phyloP scores from a whole-genome alignment of 2,797 vertebrate genomes.

The Sardinella longiceps region DNA sequence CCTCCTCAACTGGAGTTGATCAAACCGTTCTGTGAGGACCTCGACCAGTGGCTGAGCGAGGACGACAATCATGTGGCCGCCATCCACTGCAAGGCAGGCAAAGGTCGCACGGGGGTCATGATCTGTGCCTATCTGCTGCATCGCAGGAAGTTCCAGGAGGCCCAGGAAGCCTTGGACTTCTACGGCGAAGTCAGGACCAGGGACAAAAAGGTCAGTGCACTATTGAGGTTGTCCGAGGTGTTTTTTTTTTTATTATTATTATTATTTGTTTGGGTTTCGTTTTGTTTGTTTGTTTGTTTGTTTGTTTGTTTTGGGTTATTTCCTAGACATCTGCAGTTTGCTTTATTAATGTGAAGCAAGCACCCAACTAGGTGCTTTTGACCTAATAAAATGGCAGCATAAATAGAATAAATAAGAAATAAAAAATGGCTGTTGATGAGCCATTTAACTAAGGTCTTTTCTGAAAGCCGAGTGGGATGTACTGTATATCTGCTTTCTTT shows the following conservation, averaged over 20 bases:
- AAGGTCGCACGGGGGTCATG: conserved; percentile 99
- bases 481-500: not conserved
- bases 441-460: not conserved
- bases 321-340: not conserved
- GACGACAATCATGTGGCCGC: conserved; percentile 99
- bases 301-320: no score
- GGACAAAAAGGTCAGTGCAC: conserved; percentile 91
- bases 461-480: not conserved
- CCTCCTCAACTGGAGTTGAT: conserved; percentile 99
- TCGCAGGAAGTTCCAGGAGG: conserved; percentile 91
- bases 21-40: conserved; percentile 99
- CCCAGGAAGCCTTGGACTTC: conserved; percentile 98
- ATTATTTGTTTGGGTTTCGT: no score
- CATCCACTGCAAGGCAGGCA: conserved; percentile 99
- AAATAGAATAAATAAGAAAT: not conserved
- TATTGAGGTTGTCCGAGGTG: no score
- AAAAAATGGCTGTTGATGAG: not conserved
- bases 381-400: not conserved
- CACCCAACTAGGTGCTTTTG: not conserved
- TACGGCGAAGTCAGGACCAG: conserved; percentile 99
- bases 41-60: conserved; percentile 99
- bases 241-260: no score
- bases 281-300: no score
- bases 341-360: not conserved
- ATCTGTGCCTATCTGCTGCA: conserved; percentile 99